Base-by-base conservation (phyloP, 2,888 invertebrate species). In the Caenorhabditis angaria region DNA sequence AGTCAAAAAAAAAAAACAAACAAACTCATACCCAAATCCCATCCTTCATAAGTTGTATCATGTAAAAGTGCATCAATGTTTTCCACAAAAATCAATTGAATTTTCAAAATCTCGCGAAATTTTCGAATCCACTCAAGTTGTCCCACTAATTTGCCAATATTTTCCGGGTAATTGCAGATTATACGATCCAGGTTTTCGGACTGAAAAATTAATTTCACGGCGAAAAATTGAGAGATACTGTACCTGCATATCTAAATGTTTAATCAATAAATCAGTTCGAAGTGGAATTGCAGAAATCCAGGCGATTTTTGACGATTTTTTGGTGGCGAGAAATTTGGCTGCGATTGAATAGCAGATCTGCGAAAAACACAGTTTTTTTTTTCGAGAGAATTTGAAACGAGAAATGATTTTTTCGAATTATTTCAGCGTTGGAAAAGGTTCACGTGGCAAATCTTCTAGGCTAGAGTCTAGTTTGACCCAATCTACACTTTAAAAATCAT, bases 331-430 rank as follows among this genome's bases (percentile, higher is more conserved):
- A 35, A 69, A 67, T 3, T 65, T 63, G 1, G 75, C 71, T 4
- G 62, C 75, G 3, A 78, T 29, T 12, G 77, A 69, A 53, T 81
- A 81, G 60, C 76, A 76, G 32, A 81, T 51, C 78, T 78, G 62
- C 41, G 65, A 22, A 27, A 48, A 48, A n/a, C 48, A 18, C 48
- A 14, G 18, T 4, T 12, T 48, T 48, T 48, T 48, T 35, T 10
- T 35, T 6, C 14, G 8, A 35, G 14, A 35, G 14, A 35, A 35
- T 35, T 14, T 10, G 8, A 35, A 48, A n/a, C n/a, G n/a, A 48
- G n/a, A 48, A 24, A 51, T 22, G 10, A 24, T 51, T 51, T 48
- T 32, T 32, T 32, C 12, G 32, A 51, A 55, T 5, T n/a, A n/a
- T n/a, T n/a, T n/a, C n/a, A n/a, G n/a, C n/a, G n/a, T n/a, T n/a